Evolutionary conservation across 37 sponge, comb jelly and placozoan genomes (phyloP).

Genomic region (Crambe crambe): DNA sequence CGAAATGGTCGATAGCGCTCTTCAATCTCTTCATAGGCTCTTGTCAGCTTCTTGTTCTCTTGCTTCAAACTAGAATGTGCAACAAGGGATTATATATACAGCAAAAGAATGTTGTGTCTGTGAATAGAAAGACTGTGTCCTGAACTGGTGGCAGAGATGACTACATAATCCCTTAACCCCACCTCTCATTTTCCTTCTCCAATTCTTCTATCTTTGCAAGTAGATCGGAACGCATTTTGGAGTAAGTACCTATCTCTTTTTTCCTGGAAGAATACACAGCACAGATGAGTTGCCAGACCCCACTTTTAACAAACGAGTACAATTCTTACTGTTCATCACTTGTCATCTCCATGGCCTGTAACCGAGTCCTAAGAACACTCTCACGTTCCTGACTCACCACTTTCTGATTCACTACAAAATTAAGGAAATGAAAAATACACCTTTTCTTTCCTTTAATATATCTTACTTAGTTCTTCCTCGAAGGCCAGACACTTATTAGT

Average conservation of each 20-base stretch:
- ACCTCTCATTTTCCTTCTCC: slow-evolving; percentile 45
- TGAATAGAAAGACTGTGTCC: too few relatives aligned
- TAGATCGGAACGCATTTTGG: not conserved
- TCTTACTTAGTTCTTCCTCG: slow-evolving; percentile 38
- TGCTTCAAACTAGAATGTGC: not conserved
- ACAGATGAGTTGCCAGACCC: not conserved
- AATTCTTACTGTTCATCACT: not conserved
- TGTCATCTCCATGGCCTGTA: not conserved
- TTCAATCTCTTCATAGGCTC: slow-evolving; percentile 37
- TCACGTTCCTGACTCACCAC: not conserved
- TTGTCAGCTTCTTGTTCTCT: slow-evolving; percentile 36
- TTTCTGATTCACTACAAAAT: not conserved
- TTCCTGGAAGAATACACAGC: not conserved
- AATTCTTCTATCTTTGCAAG: slow-evolving; percentile 21
- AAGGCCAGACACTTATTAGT: slow-evolving; percentile 52
- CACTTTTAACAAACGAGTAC: too few relatives aligned
- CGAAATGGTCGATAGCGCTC: slow-evolving; percentile 52
- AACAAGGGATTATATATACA: too few relatives aligned
- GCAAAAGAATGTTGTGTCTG: too few relatives aligned
- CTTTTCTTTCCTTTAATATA: too few relatives aligned
- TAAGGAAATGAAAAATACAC: not conserved
- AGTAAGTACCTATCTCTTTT: not conserved
- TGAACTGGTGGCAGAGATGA: too few relatives aligned
- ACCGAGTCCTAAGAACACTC: not conserved
- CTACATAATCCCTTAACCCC: too few relatives aligned